Percentiles rank a stretch among this genome's conserved stretches.
Evolutionary conservation across 1,140 invertebrate genomes (phyloP).

Genomic region (Nylanderia fulva): DNA sequence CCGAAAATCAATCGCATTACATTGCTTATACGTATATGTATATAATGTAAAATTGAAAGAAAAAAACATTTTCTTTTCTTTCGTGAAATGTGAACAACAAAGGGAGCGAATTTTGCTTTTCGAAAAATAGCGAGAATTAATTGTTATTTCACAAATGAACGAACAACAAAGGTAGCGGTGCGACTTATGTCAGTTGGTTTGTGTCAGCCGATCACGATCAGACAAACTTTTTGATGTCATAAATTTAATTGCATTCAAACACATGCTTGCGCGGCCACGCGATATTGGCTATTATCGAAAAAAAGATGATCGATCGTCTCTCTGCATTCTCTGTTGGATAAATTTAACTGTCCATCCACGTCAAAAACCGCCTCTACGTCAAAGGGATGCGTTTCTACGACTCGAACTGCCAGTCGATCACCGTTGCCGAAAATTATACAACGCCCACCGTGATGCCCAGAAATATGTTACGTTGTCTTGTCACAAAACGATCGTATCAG

Average conservation of each 20-base stretch:
- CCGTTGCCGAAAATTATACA: slow-evolving; percentile 69
- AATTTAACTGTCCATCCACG: slow-evolving; percentile 77
- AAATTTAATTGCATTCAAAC: slow-evolving; percentile 71
- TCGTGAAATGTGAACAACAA: not conserved
- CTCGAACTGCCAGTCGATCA: slow-evolving; percentile 69
- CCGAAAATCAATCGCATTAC: not conserved
- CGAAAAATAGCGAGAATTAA: not conserved
- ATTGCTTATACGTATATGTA: not conserved
- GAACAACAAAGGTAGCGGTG: not conserved
- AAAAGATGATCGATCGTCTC: slow-evolving; percentile 70
- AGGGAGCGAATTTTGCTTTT: not conserved
- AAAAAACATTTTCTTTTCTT: not conserved
- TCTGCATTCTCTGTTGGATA: slow-evolving; percentile 73
- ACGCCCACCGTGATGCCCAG: slow-evolving; percentile 47
- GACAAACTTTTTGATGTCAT: slow-evolving; percentile 63
- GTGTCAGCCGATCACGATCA: slow-evolving; percentile 45
- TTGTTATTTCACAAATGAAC: not conserved
- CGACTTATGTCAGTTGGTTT: slow-evolving; percentile 52
- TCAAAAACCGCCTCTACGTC: slow-evolving; percentile 72
- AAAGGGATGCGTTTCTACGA: slow-evolving; percentile 73
- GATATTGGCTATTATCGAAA: slow-evolving; percentile 69
- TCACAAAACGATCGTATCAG: slow-evolving; percentile 56
- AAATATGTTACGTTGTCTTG: slow-evolving; percentile 61
- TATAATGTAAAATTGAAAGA: not conserved
- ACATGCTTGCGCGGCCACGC: slow-evolving; percentile 52